Percentiles rank a stretch among this genome's conserved stretches.
Conservation (phyloP, 2,888 invertebrate species). For the Rhodophaea formosa region DNA sequence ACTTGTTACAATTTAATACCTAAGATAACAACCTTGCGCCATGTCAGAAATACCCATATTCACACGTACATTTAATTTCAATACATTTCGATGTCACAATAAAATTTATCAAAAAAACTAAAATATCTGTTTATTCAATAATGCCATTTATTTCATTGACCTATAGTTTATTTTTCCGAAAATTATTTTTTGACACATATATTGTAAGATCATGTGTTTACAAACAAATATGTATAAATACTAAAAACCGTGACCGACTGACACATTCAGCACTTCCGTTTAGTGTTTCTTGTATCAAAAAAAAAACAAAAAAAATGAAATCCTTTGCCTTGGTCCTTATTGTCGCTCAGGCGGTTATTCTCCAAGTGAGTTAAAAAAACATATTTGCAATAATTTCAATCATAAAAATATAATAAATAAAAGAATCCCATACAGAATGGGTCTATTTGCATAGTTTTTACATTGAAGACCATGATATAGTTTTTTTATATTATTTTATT, state of each 20-base stretch:
- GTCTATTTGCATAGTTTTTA: too few species aligned
- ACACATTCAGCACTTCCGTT: constrained; percentile 2
- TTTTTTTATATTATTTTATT: too few species aligned
- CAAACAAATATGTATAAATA: constrained; percentile 14
- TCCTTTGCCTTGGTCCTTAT: constrained; percentile 37
- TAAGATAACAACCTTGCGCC: background rate
- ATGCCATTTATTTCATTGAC: background rate
- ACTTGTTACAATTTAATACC: background rate
- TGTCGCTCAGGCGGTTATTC: constrained; percentile 35
- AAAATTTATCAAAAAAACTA: background rate
- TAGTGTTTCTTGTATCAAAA: background rate
- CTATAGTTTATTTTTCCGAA: background rate
- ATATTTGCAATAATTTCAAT: background rate
- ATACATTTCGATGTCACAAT: constrained; percentile 2
- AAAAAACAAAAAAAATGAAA: constrained; percentile 44
- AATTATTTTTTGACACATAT: background rate
- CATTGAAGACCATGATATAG: too few species aligned
- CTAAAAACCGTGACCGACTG: background rate
- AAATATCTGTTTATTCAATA: background rate
- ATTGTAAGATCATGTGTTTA: constrained; percentile 4
- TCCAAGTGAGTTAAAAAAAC: constrained; percentile 40
- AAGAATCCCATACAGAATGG: too few species aligned
- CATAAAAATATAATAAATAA: too few species aligned
- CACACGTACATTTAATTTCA: background rate
- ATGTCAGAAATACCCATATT: background rate